Percentiles rank a stretch among this genome's conserved stretches.
phyloP scores from a whole-genome alignment of 23 tunicate species.

The Pegea sp. region DNA sequence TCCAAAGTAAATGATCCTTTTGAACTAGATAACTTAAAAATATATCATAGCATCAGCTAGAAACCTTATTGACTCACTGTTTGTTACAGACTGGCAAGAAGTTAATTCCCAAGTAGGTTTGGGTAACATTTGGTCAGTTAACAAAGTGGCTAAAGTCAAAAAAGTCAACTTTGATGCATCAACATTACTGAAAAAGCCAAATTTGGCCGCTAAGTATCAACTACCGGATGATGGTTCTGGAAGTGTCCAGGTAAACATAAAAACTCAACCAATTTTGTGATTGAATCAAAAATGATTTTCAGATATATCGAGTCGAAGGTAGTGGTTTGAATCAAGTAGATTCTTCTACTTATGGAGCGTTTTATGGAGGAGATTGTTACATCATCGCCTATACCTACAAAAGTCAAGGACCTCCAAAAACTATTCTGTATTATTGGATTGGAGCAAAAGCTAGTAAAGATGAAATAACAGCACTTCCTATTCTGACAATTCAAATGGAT shows the following conservation, averaged over 20 bases:
- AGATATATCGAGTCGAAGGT: conserved; percentile 92
- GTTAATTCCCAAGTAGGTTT: conserved; percentile 63
- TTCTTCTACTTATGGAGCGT: conserved; percentile 39
- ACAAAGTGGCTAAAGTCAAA: conserved; percentile 76
- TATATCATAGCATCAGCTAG: not conserved
- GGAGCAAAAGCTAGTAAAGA: conserved; percentile 61
- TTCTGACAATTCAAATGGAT: conserved; percentile 58
- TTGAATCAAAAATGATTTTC: not conserved
- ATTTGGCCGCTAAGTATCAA: conserved; percentile 75
- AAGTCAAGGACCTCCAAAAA: conserved; percentile 27
- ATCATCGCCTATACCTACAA: conserved; percentile 66
- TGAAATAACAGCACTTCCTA: conserved; percentile 79
- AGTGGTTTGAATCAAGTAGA: conserved; percentile 21
- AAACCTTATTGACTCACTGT: not conserved
- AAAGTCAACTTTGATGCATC: conserved; percentile 94
- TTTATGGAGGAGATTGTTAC: conserved; percentile 98
- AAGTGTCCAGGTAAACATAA: conserved; percentile 19
- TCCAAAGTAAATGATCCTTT: conserved; percentile 17
- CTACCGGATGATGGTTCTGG: conserved; percentile 93
- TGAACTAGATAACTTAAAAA: not conserved
- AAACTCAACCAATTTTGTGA: not conserved
- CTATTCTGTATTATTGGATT: conserved; percentile 82
- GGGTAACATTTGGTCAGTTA: conserved; percentile 64
- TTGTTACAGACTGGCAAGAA: conserved; percentile 61
- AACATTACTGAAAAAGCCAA: conserved; percentile 72